Conservation (phyloP, 2,113 vertebrate species). For the Condylura cristata region DNA sequence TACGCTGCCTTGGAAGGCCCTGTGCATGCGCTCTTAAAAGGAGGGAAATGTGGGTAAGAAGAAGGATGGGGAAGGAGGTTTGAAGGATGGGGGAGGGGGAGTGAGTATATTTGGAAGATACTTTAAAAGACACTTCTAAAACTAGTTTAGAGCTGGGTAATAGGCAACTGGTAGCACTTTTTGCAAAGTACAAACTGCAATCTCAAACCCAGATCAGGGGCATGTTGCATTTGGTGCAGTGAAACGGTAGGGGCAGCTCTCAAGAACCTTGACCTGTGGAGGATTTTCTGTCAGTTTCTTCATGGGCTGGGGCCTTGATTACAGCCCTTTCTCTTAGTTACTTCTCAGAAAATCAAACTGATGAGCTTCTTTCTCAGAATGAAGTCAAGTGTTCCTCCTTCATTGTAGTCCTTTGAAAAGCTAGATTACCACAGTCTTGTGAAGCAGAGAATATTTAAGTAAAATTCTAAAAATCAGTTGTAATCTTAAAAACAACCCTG, state of each 20-base stretch:
- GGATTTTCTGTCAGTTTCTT: background rate
- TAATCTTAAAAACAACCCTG: conserved; percentile 74
- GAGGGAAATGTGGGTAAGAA: background rate
- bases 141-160: background rate
- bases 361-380: conserved; percentile 33
- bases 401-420: conserved; percentile 11
- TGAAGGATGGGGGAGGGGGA: background rate
- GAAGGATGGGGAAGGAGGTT: background rate
- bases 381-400: conserved; percentile 47
- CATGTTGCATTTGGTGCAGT: background rate
- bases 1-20: too few relatives aligned
- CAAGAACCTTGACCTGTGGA: background rate
- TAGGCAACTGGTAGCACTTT: background rate
- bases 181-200: background rate
- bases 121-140: conserved; percentile 19
- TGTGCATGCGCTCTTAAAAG: background rate
- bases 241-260: background rate
- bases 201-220: background rate
- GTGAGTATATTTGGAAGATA: background rate
- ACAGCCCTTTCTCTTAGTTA: background rate
- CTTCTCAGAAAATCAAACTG: conserved; percentile 42
- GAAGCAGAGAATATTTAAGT: conserved; percentile 60
- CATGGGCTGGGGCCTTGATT: background rate
- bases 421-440: conserved; percentile 24
- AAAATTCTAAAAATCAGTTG: conserved; percentile 62